A percentile compares a stretch with the other conserved stretches of the same genome.
Conservation (phyloP, 2,797 vertebrate genomes). For the Lepus oiostolus region DNA sequence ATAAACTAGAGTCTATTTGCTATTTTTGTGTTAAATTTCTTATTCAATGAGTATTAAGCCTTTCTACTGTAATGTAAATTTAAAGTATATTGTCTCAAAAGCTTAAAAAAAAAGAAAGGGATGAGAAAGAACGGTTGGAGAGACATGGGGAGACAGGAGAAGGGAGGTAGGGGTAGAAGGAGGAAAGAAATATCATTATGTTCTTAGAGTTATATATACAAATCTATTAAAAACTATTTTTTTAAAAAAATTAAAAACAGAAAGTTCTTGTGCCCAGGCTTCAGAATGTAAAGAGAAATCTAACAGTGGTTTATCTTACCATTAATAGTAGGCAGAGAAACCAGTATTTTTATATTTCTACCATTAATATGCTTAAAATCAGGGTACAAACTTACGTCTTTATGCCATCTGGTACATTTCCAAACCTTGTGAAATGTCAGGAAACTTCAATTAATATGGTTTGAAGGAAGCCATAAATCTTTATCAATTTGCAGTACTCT, state of each 20-base stretch:
- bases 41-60: no score
- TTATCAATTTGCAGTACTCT: not conserved
- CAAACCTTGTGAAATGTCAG: not conserved
- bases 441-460: slow-evolving; percentile 34
- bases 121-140: no score
- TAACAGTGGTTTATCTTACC: not conserved
- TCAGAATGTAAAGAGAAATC: slow-evolving; percentile 5
- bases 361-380: slow-evolving; percentile 34
- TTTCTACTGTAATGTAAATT: no score
- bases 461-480: not conserved
- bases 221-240: no score
- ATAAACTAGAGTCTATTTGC: no score
- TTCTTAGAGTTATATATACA: not conserved
- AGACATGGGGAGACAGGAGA: no score
- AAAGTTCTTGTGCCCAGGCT: not conserved
- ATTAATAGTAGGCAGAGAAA: not conserved
- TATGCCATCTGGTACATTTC: not conserved
- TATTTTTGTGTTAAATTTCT: no score
- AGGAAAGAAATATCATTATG: not conserved
- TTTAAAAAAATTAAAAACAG: no score
- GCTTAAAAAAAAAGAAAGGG: no score
- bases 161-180: no score
- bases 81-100: no score
- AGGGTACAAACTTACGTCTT: not conserved
- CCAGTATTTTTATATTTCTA: not conserved